Evolutionary conservation across 1,140 invertebrate genomes (phyloP).

Genomic region (Papilio glaucus): DNA sequence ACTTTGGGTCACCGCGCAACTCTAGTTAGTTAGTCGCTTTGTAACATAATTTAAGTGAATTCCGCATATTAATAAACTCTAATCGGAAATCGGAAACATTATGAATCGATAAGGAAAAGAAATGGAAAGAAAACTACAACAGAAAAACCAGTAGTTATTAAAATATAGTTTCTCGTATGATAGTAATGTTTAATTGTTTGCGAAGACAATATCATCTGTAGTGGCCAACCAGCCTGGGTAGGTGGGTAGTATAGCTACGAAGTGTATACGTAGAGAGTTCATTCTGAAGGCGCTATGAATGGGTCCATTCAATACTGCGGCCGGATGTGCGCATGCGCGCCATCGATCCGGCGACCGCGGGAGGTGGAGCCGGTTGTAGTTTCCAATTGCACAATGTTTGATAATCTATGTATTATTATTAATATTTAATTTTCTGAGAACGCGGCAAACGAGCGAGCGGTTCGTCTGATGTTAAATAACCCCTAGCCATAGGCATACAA

Average conservation of each 20-base stretch:
- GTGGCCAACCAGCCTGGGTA: background rate
- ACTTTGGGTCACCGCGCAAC: too few species aligned
- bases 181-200: background rate
- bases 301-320: conserved; percentile 76
- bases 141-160: too few species aligned
- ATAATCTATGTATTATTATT: background rate
- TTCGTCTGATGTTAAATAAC: too few species aligned
- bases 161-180: too few species aligned
- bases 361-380: conserved; percentile 44
- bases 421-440: background rate
- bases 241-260: background rate
- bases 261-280: conserved; percentile 52
- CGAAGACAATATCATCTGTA: conserved; percentile 38
- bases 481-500: too few species aligned
- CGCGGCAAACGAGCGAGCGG: too few species aligned
- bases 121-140: too few species aligned
- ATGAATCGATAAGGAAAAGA: too few species aligned
- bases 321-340: conserved; percentile 59
- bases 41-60: too few species aligned
- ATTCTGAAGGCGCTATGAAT: conserved; percentile 79
- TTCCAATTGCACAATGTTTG: conserved; percentile 46
- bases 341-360: conserved; percentile 62
- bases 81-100: too few species aligned
- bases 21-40: too few species aligned
- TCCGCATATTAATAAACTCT: too few species aligned